Percentiles rank a stretch among this genome's conserved stretches.
Conservation (phyloP, 2,797 vertebrate genomes). For the Gouania willdenowi region DNA sequence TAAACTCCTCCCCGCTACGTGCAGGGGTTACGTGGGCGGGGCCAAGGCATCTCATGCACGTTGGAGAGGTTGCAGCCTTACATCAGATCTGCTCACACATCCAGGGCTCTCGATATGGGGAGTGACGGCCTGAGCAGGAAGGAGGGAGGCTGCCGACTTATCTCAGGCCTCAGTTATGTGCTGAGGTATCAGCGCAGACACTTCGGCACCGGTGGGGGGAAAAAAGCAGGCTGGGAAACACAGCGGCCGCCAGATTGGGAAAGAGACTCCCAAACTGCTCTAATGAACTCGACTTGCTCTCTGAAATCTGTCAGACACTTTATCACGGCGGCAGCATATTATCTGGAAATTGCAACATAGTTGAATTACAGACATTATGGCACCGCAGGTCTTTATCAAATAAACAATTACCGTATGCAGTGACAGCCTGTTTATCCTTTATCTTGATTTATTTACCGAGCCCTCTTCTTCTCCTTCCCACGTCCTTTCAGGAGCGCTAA, state of each 20-base stretch:
- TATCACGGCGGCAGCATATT: constrained; percentile 91
- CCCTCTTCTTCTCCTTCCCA: constrained; percentile 24
- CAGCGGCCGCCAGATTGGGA: constrained; percentile 69
- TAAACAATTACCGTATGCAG: constrained; percentile 77
- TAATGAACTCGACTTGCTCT: constrained; percentile 83
- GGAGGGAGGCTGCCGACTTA: constrained; percentile 80
- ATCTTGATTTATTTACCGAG: constrained; percentile 74
- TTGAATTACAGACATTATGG: constrained; percentile 90
- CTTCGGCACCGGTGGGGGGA: constrained; percentile 83
- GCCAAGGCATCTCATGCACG: no score
- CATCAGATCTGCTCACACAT: neutral
- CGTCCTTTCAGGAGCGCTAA: constrained; percentile 38
- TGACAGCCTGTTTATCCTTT: constrained; percentile 75
- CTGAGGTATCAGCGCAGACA: constrained; percentile 97
- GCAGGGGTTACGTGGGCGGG: neutral
- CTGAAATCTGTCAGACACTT: constrained; percentile 90
- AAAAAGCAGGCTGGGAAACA: constrained; percentile 60
- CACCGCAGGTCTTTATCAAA: constrained; percentile 86
- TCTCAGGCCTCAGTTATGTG: constrained; percentile 95
- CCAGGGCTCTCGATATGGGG: constrained; percentile 79
- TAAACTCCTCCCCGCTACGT: constrained; percentile 30
- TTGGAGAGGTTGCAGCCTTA: no score
- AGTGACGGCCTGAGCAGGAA: constrained; percentile 70
- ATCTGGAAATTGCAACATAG: constrained; percentile 83
- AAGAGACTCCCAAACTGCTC: constrained; percentile 76